These are phyloP conservation scores for Machimus atricapillus DNA, from an alignment of 2,888 invertebrate genomes.

Conservation along the genomic window DNA sequence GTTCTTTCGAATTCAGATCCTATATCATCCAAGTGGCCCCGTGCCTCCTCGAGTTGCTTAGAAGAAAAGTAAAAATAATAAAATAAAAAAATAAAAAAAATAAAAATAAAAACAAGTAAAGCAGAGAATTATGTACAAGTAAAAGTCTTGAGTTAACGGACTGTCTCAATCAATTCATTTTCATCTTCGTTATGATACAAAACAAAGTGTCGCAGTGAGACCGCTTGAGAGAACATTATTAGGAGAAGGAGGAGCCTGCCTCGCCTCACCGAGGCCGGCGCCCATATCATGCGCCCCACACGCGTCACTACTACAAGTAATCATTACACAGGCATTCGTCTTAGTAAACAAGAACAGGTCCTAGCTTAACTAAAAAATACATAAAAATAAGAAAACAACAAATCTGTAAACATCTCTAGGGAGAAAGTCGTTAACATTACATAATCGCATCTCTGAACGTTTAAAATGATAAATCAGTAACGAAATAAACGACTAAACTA, in stretches of 20 bases:
- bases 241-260: conserved; percentile 29
- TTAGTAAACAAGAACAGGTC: conserved; percentile 39
- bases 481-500: conserved; percentile 38
- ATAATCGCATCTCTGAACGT: conserved; percentile 34
- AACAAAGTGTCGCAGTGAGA: conserved; percentile 6
- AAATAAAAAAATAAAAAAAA: not conserved
- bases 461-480: conserved; percentile 37
- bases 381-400: conserved; percentile 42
- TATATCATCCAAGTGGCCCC: not conserved
- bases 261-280: not conserved
- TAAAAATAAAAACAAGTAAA: conserved; percentile 17
- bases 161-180: conserved; percentile 33
- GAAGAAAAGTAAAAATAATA: not conserved
- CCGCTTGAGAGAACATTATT: conserved; percentile 14
- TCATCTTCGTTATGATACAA: conserved; percentile 22
- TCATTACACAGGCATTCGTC: conserved; percentile 30
- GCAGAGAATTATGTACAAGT: conserved; percentile 20
- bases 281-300: conserved; percentile 15
- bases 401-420: conserved; percentile 39
- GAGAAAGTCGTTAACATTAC: conserved; percentile 40
- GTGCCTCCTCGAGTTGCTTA: not conserved
- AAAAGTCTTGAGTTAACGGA: conserved; percentile 31
- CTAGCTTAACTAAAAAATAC: conserved; percentile 37
- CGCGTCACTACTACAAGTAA: not conserved
- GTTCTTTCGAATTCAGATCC: not conserved